These are phyloP conservation scores for Scatophagus argus DNA, from an alignment of 2,113 vertebrate genomes.

Conservation along the genomic window DNA sequence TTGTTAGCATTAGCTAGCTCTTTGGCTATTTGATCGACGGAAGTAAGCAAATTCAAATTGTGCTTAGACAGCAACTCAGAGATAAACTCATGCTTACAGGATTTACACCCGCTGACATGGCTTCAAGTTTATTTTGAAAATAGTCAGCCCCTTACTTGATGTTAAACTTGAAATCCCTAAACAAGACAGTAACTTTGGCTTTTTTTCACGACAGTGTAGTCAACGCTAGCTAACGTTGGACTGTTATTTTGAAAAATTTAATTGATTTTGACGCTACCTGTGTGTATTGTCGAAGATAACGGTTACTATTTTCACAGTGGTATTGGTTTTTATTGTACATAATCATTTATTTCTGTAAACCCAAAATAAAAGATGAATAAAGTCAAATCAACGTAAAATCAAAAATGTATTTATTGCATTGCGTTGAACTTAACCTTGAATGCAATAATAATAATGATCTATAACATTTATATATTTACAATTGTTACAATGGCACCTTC, in stretches of 20 bases:
- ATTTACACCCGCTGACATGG: neutral
- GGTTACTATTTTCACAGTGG: neutral
- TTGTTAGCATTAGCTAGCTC: conserved; percentile 52
- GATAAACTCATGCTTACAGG: conserved; percentile 19
- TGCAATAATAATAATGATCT: too few species aligned
- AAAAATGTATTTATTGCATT: too few species aligned
- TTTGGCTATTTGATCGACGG: conserved; percentile 6
- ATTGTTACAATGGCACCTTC: too few species aligned
- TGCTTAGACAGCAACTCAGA: conserved; percentile 14
- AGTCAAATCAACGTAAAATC: too few species aligned
- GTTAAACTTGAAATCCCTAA: neutral
- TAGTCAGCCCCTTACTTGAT: neutral
- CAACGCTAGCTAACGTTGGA: neutral
- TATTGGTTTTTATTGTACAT: neutral
- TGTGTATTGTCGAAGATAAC: too few species aligned
- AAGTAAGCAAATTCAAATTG: neutral
- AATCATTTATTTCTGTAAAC: neutral
- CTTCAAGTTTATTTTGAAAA: neutral
- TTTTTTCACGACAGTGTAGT: neutral
- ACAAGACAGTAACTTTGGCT: neutral
- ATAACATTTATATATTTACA: too few species aligned
- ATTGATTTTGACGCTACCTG: too few species aligned
- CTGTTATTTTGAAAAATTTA: too few species aligned
- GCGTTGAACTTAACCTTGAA: too few species aligned
- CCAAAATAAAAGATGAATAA: neutral